These are phyloP conservation scores for Vandiemenella viatica DNA, from an alignment of 2,888 invertebrate genomes.

Conservation along the genomic window DNA sequence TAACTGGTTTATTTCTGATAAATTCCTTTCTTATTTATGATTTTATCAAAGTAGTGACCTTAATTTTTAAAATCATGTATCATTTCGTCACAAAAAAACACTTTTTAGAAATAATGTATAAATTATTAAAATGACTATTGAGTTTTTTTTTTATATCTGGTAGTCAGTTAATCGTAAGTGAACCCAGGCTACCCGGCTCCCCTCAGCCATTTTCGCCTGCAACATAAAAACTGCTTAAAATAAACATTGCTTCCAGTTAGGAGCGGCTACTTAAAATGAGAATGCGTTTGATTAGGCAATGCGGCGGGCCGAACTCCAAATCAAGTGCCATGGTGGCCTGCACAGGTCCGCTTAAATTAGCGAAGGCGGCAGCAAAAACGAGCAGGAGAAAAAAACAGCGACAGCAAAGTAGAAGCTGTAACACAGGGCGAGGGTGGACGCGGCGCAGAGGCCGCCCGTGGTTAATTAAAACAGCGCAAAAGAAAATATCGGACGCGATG, in stretches of 20 bases:
- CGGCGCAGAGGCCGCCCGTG: neutral
- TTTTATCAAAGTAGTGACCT: too few relatives aligned
- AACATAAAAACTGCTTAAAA: constrained; percentile 14
- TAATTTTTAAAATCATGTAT: too few relatives aligned
- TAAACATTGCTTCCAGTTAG: constrained; percentile 12
- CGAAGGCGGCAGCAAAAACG: neutral
- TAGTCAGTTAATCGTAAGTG: constrained; percentile 12
- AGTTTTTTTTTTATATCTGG: constrained; percentile 13
- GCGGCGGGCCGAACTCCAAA: constrained; percentile 1
- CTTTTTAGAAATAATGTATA: too few relatives aligned
- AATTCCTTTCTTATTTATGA: too few relatives aligned
- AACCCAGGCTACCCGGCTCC: constrained; percentile 3
- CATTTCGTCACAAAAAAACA: too few relatives aligned
- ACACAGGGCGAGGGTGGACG: neutral
- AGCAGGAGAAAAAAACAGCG: too few relatives aligned
- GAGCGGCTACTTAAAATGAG: constrained; percentile 13
- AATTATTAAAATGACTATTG: too few relatives aligned
- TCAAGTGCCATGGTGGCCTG: neutral
- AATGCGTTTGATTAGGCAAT: constrained; percentile 15
- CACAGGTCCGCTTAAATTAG: neutral
- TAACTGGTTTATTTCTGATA: too few relatives aligned
- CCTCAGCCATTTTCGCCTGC: neutral
- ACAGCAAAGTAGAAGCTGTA: too few relatives aligned
- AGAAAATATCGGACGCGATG: neutral
- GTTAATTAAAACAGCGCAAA: neutral